Conservation (phyloP, 2,888 invertebrate species). For the Pyralis farinalis region DNA sequence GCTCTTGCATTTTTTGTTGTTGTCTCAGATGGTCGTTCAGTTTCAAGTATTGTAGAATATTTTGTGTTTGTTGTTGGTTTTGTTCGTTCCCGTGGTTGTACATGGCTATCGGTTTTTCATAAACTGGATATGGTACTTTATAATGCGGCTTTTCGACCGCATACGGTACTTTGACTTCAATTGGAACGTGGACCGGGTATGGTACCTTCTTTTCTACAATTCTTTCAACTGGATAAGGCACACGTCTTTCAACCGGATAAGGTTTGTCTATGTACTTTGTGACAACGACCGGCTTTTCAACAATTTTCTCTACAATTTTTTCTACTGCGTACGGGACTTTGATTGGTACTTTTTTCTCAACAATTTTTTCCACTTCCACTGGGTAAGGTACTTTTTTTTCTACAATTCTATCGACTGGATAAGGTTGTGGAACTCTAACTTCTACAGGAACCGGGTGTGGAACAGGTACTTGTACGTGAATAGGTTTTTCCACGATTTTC, state of each 20-base stretch:
- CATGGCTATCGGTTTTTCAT: slow-evolving; percentile 25
- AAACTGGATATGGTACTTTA: slow-evolving; percentile 30
- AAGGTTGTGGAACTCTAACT: slow-evolving; percentile 59
- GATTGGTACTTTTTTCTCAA: slow-evolving; percentile 67
- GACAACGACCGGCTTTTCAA: slow-evolving; percentile 78
- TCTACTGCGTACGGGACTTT: slow-evolving; percentile 63
- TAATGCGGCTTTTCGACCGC: slow-evolving; percentile 50
- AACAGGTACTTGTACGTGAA: slow-evolving; percentile 61
- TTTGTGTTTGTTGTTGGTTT: slow-evolving; percentile 19
- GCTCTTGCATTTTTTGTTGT: slow-evolving; percentile 12
- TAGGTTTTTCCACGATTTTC: slow-evolving; percentile 62
- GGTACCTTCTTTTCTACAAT: slow-evolving; percentile 76
- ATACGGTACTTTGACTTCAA: slow-evolving; percentile 72
- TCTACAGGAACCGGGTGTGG: slow-evolving; percentile 60
- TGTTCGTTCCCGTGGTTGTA: slow-evolving; percentile 26
- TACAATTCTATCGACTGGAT: slow-evolving; percentile 75
- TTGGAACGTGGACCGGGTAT: slow-evolving; percentile 78
- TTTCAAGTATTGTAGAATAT: slow-evolving; percentile 29
- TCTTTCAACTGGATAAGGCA: slow-evolving; percentile 71
- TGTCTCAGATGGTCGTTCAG: slow-evolving; percentile 20
- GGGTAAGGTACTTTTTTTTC: slow-evolving; percentile 72
- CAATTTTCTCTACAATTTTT: slow-evolving; percentile 55
- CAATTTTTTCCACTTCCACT: slow-evolving; percentile 63
- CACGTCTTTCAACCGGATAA: slow-evolving; percentile 56
- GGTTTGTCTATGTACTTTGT: slow-evolving; percentile 67